phyloP scores from a whole-genome alignment of 2,797 vertebrate species.

The Momotus momota region DNA sequence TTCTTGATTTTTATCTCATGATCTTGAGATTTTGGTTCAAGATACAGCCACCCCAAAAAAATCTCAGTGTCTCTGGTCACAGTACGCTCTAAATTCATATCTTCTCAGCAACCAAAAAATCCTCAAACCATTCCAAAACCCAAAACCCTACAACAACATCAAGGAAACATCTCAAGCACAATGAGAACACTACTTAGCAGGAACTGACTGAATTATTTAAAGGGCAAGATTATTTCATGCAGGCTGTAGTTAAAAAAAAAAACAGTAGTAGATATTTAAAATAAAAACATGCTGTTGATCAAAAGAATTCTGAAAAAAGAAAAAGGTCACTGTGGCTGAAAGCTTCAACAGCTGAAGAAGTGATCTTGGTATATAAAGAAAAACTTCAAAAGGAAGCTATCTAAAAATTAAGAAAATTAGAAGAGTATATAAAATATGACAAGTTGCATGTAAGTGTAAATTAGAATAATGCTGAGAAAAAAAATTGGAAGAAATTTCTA shows the following conservation, averaged over 20 bases:
- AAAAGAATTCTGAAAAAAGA: not conserved
- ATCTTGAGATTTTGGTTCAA: not conserved
- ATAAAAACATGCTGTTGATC: not conserved
- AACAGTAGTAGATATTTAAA: not conserved
- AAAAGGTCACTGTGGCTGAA: not conserved
- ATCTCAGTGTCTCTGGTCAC: not conserved
- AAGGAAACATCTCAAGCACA: not conserved
- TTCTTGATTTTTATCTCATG: not conserved
- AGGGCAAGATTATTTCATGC: not conserved
- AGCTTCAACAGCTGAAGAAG: not conserved
- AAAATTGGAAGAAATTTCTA: not conserved
- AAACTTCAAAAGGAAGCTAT: not conserved
- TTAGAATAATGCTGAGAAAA: not conserved
- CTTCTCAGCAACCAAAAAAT: not conserved
- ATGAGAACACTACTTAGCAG: not conserved
- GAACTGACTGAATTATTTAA: not conserved
- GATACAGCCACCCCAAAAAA: not conserved
- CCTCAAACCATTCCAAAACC: rapidly evolving
- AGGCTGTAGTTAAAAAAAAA: not conserved
- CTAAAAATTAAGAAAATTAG: not conserved
- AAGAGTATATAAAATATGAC: not conserved
- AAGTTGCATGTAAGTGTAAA: not conserved
- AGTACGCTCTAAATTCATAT: not conserved
- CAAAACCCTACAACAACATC: not conserved
- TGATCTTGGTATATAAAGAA: not conserved